phyloP scores from a whole-genome alignment of 2,797 vertebrate species.

The Gambelia wislizenii region DNA sequence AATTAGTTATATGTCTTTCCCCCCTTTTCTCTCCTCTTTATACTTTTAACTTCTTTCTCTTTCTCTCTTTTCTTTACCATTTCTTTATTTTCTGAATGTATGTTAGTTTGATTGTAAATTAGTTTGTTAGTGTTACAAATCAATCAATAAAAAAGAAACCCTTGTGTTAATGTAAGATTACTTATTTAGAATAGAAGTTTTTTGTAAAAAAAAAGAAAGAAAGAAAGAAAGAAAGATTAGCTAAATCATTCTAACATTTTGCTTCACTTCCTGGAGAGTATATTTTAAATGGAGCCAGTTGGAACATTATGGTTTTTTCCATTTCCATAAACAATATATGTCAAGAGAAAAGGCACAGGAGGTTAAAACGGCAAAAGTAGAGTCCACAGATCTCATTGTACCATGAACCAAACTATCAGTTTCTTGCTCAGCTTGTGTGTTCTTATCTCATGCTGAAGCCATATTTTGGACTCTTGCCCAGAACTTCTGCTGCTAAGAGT shows the following conservation, averaged over 20 bases:
- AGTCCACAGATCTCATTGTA: neutral
- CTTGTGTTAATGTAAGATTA: too few relatives aligned
- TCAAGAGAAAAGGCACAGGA: neutral
- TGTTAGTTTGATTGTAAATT: too few relatives aligned
- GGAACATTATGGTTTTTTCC: neutral
- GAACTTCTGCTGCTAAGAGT: neutral
- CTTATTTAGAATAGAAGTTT: too few relatives aligned
- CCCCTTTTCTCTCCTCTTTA: too few relatives aligned
- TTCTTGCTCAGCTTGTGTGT: neutral
- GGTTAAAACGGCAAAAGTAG: neutral
- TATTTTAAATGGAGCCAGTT: neutral
- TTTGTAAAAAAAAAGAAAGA: too few relatives aligned
- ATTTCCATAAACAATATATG: neutral
- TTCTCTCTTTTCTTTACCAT: too few relatives aligned
- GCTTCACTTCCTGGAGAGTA: neutral
- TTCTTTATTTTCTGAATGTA: too few relatives aligned
- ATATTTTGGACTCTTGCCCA: slow-evolving; percentile 4
- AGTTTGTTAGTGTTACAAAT: too few relatives aligned
- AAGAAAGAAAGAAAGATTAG: neutral
- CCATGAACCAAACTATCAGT: neutral
- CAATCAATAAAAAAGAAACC: too few relatives aligned
- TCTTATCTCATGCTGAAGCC: neutral
- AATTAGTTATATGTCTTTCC: too few relatives aligned
- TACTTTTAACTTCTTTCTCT: too few relatives aligned
- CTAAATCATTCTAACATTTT: slow-evolving; percentile 3